Evolutionary conservation across 2,113 vertebrate species (phyloP).

Genomic region (Daubentonia madagascariensis): DNA sequence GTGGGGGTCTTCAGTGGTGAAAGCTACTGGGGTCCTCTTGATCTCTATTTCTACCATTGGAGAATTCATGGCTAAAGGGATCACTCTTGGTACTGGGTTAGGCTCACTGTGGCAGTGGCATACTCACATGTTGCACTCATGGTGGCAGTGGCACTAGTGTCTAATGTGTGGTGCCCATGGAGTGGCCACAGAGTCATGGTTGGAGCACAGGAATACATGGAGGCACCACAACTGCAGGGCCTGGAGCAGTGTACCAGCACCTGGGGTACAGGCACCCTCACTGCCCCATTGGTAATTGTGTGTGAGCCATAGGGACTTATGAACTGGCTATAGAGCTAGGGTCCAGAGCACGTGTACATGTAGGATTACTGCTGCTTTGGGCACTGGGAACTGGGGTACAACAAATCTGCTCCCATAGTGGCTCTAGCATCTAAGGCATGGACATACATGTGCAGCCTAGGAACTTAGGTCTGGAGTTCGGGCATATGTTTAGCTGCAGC

Average conservation of each 20-base stretch:
- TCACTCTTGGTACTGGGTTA: background rate
- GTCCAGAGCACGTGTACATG: background rate
- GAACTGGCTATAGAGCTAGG: background rate
- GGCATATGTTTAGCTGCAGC: background rate
- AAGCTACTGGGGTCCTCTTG: background rate
- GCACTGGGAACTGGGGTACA: background rate
- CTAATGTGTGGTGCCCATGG: background rate
- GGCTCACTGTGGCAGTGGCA: too few species aligned
- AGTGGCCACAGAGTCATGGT: background rate
- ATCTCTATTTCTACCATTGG: background rate
- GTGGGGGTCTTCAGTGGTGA: accelerated
- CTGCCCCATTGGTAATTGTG: background rate
- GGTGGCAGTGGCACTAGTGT: background rate
- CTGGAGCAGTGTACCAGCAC: too few species aligned
- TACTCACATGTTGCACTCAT: accelerated
- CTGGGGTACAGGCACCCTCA: background rate
- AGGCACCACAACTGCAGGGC: background rate
- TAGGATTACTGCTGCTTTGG: background rate
- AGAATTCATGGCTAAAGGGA: background rate
- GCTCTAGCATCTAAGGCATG: background rate
- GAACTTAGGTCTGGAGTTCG: background rate
- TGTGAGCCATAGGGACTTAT: background rate
- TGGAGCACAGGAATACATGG: background rate
- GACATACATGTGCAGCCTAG: background rate
- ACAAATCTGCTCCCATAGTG: too few species aligned